A percentile compares a stretch with the other conserved stretches of the same genome.
phyloP scores from a whole-genome alignment of 2,888 invertebrate species.

The Aplocera efformata region DNA sequence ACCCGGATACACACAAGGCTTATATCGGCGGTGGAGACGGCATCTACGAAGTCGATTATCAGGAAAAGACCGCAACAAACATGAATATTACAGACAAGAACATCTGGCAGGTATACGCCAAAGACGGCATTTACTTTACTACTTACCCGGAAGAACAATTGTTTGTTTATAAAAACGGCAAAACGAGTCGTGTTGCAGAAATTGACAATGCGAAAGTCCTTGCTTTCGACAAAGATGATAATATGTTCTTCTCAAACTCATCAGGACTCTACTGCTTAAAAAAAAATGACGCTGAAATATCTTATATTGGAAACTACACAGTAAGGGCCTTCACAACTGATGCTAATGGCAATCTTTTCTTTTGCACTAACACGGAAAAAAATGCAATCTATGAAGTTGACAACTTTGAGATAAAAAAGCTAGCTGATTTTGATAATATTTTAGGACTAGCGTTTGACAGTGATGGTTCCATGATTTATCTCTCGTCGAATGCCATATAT shows the following conservation, averaged over 20 bases:
- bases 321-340: constrained; percentile 38
- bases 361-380: constrained; percentile 34
- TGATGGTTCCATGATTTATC: constrained; percentile 39
- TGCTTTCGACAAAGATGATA: constrained; percentile 35
- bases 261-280: constrained; percentile 38
- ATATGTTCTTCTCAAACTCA: constrained; percentile 40
- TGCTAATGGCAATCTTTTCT: constrained; percentile 36
- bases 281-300: constrained; percentile 13
- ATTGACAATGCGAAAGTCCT: constrained; percentile 35
- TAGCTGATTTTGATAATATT: constrained; percentile 29
- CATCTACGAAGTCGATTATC: constrained; percentile 48
- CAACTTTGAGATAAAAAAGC: constrained; percentile 14
- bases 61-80: constrained; percentile 38
- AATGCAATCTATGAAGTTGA: constrained; percentile 32
- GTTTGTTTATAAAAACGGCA: constrained; percentile 32
- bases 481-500: constrained; percentile 31
- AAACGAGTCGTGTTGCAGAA: constrained; percentile 28
- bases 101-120: constrained; percentile 62
- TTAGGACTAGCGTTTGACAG: constrained; percentile 37
- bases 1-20: constrained; percentile 39
- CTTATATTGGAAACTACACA: constrained; percentile 23
- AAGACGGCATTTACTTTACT: constrained; percentile 54
- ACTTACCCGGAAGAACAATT: constrained; percentile 43
- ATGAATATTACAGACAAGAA: constrained; percentile 36
- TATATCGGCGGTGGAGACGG: constrained; percentile 58